phyloP scores from a whole-genome alignment of 2,888 invertebrate species.

The Clepsis dumicolana region DNA sequence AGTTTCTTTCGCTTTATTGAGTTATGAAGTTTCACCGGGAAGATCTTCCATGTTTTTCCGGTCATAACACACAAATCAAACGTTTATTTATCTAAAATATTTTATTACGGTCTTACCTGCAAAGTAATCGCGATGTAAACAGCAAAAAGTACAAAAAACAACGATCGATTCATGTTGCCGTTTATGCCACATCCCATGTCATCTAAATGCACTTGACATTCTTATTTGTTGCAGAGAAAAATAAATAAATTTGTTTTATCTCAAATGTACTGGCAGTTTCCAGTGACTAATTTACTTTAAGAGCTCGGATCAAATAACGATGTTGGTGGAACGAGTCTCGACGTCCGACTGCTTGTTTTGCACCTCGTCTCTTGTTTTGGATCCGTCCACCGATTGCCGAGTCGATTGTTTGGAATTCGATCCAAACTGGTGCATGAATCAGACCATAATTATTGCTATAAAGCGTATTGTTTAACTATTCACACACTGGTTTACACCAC shows the following conservation, averaged over 20 bases:
- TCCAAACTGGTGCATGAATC: conserved; percentile 58
- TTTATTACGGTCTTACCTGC: conserved; percentile 61
- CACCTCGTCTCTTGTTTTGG: conserved; percentile 63
- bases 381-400: conserved; percentile 53
- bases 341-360: conserved; percentile 60
- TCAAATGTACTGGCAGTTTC: conserved; percentile 12
- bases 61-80: not conserved
- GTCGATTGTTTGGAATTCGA: conserved; percentile 67
- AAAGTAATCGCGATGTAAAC: conserved; percentile 65
- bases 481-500: conserved; percentile 1
- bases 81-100: not conserved
- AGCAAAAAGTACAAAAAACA: conserved; percentile 62
- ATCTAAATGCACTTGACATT: conserved; percentile 60
- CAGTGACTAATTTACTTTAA: conserved; percentile 27
- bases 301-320: conserved; percentile 44
- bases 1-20: not conserved
- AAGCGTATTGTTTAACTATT: conserved; percentile 26
- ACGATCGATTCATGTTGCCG: conserved; percentile 70
- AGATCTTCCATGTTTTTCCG: conserved; percentile 12
- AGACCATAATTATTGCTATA: conserved; percentile 46
- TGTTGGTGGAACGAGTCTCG: conserved; percentile 54
- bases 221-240: conserved; percentile 31
- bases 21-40: not conserved
- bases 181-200: conserved; percentile 66
- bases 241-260: conserved; percentile 35